Evolutionary conservation across 1,140 invertebrate genomes (phyloP), one percentile per base, ranked within the genome.

Genomic region (Orussus abietinus): DNA sequence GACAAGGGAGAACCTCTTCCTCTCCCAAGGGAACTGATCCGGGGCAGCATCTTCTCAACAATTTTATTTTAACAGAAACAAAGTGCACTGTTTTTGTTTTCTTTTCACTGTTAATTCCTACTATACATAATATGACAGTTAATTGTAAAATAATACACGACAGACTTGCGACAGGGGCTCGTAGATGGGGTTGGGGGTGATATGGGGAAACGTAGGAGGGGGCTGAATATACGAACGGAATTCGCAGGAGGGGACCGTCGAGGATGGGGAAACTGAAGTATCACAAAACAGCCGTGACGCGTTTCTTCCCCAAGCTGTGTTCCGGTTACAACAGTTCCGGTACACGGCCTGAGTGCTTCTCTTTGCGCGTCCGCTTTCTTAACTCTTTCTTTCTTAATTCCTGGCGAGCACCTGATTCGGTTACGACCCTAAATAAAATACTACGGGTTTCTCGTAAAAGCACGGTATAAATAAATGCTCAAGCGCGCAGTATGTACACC

Each of bases 11-110:
- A n/a, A n/a, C n/a, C n/a, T n/a, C n/a, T n/a, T n/a, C n/a, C n/a
- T n/a, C n/a, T n/a, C n/a, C n/a, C n/a, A n/a, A n/a, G n/a, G n/a
- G n/a, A n/a, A n/a, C n/a, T n/a, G n/a, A n/a, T n/a, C n/a, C n/a
- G n/a, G n/a, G n/a, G n/a, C n/a, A n/a, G n/a, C n/a, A n/a, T n/a
- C 14, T 56, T 57, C 56, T 64, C 54, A 71, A 71, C 66, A 66
- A 64, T 47, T 72, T 70, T 72, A 69, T 69, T 72, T 69, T 60
- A 72, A 69, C 68, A 67, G 66, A 71, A 71, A 72, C 64, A 68
- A 64, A n/a, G n/a, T 69, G 62, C 60, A 67, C 59, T 68, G 64
- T 65, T 62, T 58, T 62, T 64, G 61, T 54, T 65, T 53, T 65
- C 62, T 68, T 62, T 66, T 69, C 62, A 67, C 65, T 64, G 57